Base-by-base conservation (phyloP, 2,113 vertebrate species). In the Ailuropoda melanoleuca region DNA sequence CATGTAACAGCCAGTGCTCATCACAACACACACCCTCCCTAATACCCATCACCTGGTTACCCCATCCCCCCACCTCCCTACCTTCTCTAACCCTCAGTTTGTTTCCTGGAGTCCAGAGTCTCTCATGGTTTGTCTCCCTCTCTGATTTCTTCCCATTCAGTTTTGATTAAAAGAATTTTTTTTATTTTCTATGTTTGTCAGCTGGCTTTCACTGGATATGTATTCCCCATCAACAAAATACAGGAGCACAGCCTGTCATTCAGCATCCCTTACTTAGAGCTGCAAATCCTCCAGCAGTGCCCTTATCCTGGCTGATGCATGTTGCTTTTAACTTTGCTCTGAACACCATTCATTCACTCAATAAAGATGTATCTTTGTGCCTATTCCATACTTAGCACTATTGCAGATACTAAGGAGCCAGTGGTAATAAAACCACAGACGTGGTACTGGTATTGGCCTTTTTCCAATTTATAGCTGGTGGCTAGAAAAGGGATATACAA, bases 261-360 rank as follows among this genome's bases (percentile, higher is more conserved):
- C 21, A 17, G 66, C 7, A 4, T 21, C 8, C 12, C 31, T 8
- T 13, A 2, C 8, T 74, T 37, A 50, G 1, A 34, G 53, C 31
- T 62, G 19, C 26, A 17, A 48, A 12, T 21, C 1, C n/a, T 21
- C 17, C 4, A 6, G 3, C 18, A n/a, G 15, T n/a, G 4, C 9
- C 70, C 9, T 18, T 31, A 5, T 43, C 56, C 37, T 50, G 24
- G 48, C 39, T 34, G 12, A 8, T 7, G 26, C 0, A 0, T 7
- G 8, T n/a, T 50, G 29, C 21, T 93, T 12, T 46, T 37, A 24
- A 39, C 34, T 53, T 74, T 56, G 37, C 11, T 53, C 9, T 62
- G 24, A 43, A 3, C 15, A 56, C 34, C 26, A n/a, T 43, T 90
- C 26, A n/a, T 43, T 90, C 31, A 11, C 14, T 88, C 12, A 90